These are phyloP conservation scores for Athalia circularis DNA, from an alignment of 2,888 invertebrate genomes.

Conservation along the genomic window DNA sequence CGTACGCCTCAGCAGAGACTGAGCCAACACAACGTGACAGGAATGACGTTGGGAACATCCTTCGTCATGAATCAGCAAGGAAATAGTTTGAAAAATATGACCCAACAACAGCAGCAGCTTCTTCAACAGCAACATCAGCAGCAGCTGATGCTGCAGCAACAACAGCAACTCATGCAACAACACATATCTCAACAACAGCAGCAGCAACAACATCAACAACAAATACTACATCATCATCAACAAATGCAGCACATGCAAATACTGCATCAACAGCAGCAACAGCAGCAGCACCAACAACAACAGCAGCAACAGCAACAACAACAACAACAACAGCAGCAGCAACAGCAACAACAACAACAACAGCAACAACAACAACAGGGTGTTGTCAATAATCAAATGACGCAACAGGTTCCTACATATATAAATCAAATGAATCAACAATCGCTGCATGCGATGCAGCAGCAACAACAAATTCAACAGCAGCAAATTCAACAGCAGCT, in stretches of 20 bases:
- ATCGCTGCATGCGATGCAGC: slow-evolving; percentile 62
- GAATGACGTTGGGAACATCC: slow-evolving; percentile 69
- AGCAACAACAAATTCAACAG: slow-evolving; percentile 65
- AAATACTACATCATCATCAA: slow-evolving; percentile 60
- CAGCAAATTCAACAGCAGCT: slow-evolving; percentile 59
- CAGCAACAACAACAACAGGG: slow-evolving; percentile 55
- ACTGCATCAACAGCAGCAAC: slow-evolving; percentile 64
- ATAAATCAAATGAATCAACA: slow-evolving; percentile 66
- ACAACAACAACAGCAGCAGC: slow-evolving; percentile 52
- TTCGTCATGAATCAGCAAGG: slow-evolving; percentile 69
- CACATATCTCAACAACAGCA: slow-evolving; percentile 56
- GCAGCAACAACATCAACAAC: slow-evolving; percentile 61
- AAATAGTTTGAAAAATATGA: slow-evolving; percentile 61
- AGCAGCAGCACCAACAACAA: slow-evolving; percentile 59
- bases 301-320: slow-evolving; percentile 56
- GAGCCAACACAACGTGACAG: slow-evolving; percentile 66
- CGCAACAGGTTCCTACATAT: slow-evolving; percentile 64
- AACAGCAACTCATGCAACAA: slow-evolving; percentile 56
- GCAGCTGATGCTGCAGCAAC: slow-evolving; percentile 65
- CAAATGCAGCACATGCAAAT: slow-evolving; percentile 65
- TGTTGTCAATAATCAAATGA: slow-evolving; percentile 63
- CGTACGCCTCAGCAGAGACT: slow-evolving; percentile 67
- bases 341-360: slow-evolving; percentile 57
- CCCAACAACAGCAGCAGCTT: slow-evolving; percentile 58
- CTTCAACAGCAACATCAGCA: slow-evolving; percentile 63